phyloP scores from a whole-genome alignment of 2,888 invertebrate genomes.

The Pyrgus malvae region DNA sequence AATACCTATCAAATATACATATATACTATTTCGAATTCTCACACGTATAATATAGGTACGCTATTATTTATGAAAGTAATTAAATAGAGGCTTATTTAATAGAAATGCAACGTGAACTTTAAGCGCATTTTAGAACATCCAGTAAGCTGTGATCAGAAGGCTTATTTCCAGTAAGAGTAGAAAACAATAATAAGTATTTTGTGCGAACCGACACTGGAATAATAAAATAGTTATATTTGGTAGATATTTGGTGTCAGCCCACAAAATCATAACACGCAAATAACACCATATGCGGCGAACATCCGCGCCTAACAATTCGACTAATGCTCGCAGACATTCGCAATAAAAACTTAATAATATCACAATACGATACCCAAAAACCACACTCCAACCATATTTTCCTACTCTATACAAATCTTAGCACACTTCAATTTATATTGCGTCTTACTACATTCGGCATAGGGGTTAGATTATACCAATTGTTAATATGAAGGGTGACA shows the following conservation, averaged over 20 bases:
- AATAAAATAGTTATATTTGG: neutral
- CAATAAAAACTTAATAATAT: slow-evolving; percentile 61
- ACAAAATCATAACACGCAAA: slow-evolving; percentile 51
- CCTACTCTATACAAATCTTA: slow-evolving; percentile 12
- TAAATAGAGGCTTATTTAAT: neutral
- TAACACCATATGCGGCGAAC: slow-evolving; percentile 57
- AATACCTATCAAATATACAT: no score
- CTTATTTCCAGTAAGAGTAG: neutral
- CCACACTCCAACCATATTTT: slow-evolving; percentile 40
- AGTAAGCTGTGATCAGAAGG: no score
- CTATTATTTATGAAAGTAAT: no score
- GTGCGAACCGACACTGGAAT: slow-evolving; percentile 6
- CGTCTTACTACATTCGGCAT: slow-evolving; percentile 16
- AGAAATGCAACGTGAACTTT: no score
- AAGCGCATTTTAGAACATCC: no score
- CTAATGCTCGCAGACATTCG: slow-evolving; percentile 63
- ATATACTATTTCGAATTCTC: no score
- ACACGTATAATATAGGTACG: no score
- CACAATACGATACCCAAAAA: slow-evolving; percentile 47
- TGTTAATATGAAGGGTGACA: slow-evolving; percentile 26
- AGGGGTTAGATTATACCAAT: slow-evolving; percentile 26
- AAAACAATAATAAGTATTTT: neutral
- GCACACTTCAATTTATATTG: neutral
- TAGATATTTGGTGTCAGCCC: slow-evolving; percentile 33
- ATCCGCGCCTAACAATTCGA: slow-evolving; percentile 52